Conservation (phyloP, 1,140 invertebrate genomes). For the Magallana angulata region DNA sequence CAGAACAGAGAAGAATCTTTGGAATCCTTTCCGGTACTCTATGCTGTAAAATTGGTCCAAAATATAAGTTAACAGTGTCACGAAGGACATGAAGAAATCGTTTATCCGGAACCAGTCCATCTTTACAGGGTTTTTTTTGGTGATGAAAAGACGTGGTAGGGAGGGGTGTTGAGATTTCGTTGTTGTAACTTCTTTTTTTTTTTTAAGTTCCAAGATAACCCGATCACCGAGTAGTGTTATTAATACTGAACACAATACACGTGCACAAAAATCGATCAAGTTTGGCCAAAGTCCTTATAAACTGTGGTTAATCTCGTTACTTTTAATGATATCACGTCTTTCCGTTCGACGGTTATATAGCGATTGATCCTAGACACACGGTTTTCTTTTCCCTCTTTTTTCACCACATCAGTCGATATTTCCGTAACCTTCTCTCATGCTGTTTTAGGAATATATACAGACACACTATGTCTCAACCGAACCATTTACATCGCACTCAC, state of each 20-base stretch:
- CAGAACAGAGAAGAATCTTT: background rate
- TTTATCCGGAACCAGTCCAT: slow-evolving; percentile 19
- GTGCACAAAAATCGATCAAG: background rate
- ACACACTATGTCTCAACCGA: too few relatives aligned
- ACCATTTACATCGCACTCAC: too few relatives aligned
- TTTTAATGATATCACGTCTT: too few relatives aligned
- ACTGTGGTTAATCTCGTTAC: background rate
- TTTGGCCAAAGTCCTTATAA: background rate
- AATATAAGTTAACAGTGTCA: slow-evolving; percentile 8
- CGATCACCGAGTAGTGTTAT: background rate
- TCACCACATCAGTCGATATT: too few relatives aligned
- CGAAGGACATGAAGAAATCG: background rate
- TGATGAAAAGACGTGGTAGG: background rate
- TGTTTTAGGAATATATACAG: too few relatives aligned
- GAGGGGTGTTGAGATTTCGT: background rate
- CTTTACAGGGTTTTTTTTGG: background rate
- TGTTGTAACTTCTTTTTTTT: background rate
- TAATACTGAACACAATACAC: background rate
- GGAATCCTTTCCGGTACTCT: background rate
- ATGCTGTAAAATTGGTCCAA: slow-evolving; percentile 27
- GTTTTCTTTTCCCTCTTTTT: too few relatives aligned
- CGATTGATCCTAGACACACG: too few relatives aligned
- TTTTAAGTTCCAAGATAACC: background rate
- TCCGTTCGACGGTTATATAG: too few relatives aligned
- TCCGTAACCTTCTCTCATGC: too few relatives aligned